phyloP scores from a whole-genome alignment of 2,113 vertebrate species.

The Brachypodius melanocephalos region DNA sequence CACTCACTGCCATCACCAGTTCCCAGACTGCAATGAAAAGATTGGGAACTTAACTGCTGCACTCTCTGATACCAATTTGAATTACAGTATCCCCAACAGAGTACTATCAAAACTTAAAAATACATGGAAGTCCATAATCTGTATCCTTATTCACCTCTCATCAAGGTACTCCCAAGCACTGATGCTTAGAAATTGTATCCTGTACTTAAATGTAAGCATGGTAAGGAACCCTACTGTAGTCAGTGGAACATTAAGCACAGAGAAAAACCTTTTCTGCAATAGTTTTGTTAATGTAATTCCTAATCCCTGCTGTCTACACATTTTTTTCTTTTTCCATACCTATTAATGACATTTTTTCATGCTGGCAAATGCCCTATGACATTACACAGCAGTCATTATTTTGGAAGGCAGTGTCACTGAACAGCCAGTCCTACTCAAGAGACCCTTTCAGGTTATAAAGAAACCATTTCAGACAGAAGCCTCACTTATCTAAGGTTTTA shows the following conservation, averaged over 20 bases:
- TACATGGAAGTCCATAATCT: neutral
- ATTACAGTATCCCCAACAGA: neutral
- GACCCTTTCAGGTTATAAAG: neutral
- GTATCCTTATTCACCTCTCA: neutral
- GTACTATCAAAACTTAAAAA: neutral
- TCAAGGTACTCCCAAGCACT: neutral
- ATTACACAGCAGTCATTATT: neutral
- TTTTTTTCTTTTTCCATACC: neutral
- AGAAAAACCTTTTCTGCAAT: neutral
- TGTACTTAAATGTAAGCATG: neutral
- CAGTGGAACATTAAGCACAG: neutral
- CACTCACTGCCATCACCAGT: neutral
- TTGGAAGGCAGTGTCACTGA: neutral
- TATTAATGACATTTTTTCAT: constrained; percentile 6
- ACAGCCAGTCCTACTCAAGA: neutral
- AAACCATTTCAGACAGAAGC: neutral
- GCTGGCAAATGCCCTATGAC: neutral
- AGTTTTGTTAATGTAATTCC: constrained; percentile 8
- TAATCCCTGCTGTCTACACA: neutral
- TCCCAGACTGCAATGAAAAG: neutral
- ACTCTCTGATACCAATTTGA: neutral
- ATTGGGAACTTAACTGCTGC: neutral
- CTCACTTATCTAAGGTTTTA: neutral
- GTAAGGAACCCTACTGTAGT: neutral
- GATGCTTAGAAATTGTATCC: neutral